These are phyloP conservation scores for Aphelenchoides besseyi DNA, from an alignment of 1,140 invertebrate species.

Conservation along the genomic window DNA sequence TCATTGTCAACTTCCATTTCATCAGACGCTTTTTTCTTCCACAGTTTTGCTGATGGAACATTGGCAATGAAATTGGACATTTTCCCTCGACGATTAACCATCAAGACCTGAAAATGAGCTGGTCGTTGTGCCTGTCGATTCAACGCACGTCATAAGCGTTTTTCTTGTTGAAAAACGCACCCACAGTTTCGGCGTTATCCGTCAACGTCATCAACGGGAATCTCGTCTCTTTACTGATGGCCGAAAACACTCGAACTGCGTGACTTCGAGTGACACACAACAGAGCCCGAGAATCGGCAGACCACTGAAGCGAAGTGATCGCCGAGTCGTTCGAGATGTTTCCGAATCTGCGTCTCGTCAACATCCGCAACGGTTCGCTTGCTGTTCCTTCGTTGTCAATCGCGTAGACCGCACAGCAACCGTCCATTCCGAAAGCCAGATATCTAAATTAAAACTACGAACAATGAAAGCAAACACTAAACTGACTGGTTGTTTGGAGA, in stretches of 20 bases:
- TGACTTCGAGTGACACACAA: neutral
- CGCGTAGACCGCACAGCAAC: conserved; percentile 4
- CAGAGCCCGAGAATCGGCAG: neutral
- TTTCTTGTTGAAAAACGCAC: conserved; percentile 2
- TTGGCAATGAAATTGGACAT: neutral
- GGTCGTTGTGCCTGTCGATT: neutral
- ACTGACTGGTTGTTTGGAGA: conserved; percentile 19
- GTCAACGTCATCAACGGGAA: neutral
- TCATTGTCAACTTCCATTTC: conserved; percentile 13
- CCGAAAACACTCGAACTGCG: neutral
- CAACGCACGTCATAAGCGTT: conserved; percentile 10
- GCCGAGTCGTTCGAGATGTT: neutral
- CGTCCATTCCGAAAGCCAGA: conserved; percentile 19
- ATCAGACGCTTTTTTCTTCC: neutral
- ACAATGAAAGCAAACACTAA: neutral
- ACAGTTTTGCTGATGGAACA: neutral
- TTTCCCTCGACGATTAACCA: conserved; percentile 2
- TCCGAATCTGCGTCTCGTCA: neutral
- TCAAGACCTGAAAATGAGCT: neutral
- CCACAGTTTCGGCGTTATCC: conserved; percentile 6
- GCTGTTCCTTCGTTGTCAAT: neutral
- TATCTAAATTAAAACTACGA: neutral
- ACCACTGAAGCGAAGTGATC: conserved; percentile 8
- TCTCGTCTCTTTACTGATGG: neutral
- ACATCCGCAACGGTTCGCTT: neutral